phyloP scores from a whole-genome alignment of 2,113 vertebrate species.

The Ophiodon elongatus region DNA sequence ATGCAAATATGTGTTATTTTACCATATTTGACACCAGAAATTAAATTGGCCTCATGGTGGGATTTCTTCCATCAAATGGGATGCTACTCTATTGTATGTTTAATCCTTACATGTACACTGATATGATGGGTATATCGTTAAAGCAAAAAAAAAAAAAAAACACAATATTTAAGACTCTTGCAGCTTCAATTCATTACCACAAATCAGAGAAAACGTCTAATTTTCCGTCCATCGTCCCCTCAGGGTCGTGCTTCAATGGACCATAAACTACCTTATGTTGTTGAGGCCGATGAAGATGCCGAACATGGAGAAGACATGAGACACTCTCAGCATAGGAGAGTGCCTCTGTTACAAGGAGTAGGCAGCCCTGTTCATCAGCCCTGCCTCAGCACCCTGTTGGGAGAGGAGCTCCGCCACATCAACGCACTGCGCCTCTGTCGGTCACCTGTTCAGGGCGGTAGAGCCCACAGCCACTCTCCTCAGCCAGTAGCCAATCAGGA shows the following conservation, averaged over 20 bases:
- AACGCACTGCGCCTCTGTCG: constrained; percentile 84
- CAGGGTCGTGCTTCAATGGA: constrained; percentile 83
- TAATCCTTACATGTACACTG: not conserved
- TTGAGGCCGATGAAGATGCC: constrained; percentile 81
- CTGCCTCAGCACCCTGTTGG: constrained; percentile 87
- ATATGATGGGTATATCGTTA: not conserved
- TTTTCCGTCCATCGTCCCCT: not conserved
- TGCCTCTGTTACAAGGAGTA: constrained; percentile 84
- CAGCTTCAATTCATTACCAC: not conserved
- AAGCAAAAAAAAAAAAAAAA: not conserved
- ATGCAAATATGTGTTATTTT: not conserved
- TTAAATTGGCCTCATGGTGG: not conserved
- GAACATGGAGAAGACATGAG: constrained; percentile 77
- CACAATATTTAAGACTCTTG: not conserved
- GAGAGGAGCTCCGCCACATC: constrained; percentile 89
- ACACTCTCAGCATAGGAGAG: constrained; percentile 71
- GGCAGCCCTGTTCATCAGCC: constrained; percentile 83
- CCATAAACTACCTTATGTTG: constrained; percentile 86
- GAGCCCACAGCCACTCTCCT: constrained; percentile 83
- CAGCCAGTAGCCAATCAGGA: constrained; percentile 72
- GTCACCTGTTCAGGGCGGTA: constrained; percentile 83
- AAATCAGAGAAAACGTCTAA: not conserved
- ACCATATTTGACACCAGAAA: not conserved
- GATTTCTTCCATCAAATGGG: not conserved
- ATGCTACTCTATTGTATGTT: not conserved